Evolutionary conservation across 2,113 vertebrate species (phyloP).

Genomic region (Engraulis encrasicolus): DNA sequence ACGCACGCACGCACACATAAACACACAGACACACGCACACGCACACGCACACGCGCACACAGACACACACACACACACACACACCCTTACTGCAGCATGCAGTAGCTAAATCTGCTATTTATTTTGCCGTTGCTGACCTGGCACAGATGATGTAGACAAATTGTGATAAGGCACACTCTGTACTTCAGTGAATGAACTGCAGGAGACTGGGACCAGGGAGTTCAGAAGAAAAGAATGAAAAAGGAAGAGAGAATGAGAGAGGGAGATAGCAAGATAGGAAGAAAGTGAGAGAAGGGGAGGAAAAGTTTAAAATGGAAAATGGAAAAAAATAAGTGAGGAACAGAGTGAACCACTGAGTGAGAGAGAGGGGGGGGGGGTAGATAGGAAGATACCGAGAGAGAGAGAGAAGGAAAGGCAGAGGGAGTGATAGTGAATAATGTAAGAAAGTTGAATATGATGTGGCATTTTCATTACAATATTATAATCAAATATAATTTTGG

Average conservation of each 20-base stretch:
- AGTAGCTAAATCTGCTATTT: background rate
- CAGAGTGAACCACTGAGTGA: background rate
- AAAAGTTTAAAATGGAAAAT: background rate
- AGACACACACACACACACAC: too few relatives aligned
- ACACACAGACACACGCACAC: background rate
- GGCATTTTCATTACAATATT: too few relatives aligned
- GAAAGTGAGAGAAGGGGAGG: background rate
- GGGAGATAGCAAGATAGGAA: background rate
- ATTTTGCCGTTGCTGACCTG: background rate
- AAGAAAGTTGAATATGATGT: too few relatives aligned
- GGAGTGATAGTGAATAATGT: too few relatives aligned
- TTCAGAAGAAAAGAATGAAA: background rate
- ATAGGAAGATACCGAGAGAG: background rate
- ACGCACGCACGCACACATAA: too few relatives aligned
- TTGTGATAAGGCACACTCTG: background rate
- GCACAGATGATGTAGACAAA: background rate
- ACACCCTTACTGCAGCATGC: background rate
- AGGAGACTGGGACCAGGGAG: background rate
- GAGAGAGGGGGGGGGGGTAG: background rate
- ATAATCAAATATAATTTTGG: too few relatives aligned
- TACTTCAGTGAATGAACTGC: background rate
- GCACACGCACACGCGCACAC: too few relatives aligned
- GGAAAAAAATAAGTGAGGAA: background rate
- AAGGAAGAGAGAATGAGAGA: background rate
- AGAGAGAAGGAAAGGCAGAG: too few relatives aligned